Evolutionary conservation across 2,888 invertebrate genomes (phyloP), one percentile per base, ranked within the genome.

Genomic region (Amphipyra berbera): DNA sequence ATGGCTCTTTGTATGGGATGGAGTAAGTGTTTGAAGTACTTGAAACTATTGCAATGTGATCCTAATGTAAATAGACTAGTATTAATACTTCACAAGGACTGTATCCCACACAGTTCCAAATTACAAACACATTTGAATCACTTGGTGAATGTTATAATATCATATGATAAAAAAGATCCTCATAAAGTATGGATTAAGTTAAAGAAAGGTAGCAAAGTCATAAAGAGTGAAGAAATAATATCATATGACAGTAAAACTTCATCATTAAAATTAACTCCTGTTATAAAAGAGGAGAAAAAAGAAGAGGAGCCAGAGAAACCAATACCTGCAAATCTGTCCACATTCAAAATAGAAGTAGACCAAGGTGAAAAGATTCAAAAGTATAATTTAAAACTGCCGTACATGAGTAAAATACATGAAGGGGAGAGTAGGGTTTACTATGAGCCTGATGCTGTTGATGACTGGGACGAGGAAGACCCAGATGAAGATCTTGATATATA

Each of bases 381-480:
- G 68, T 93, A 95, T 67, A 95, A 95, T 75, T 86, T 97, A 40
- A 92, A 96, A 62, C 88, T 97, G 57, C 97, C 97, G 0, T 97
- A 96, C 81, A 94, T 94, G 94, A 94, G 89, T 75, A 95, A 95
- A 72, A 93, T 93, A 52, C 92, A 94, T 70, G 88, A 94, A 58
- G 91, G 94, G 0, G 95, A 95, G 64, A 96, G 96, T 44, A 96
- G 96, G 83, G 97, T 98, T 38, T 95, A 96, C 76, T 98, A 98
- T 83, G 95, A 96, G 72, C 97, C 97, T 9, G 98, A 98, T 89
- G 96, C 96, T 56, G 95, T 96, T 1, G 98, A 98, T 88, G 98
- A 98, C 86, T 97, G 97, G 95, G 98, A 98, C 83, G 97, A 97
- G 82, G 98, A 98, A 90, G 97, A 98, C 91, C 98, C 98, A 1